phyloP scores from a whole-genome alignment of 2,888 invertebrate species.

The Thymelicus acteon region DNA sequence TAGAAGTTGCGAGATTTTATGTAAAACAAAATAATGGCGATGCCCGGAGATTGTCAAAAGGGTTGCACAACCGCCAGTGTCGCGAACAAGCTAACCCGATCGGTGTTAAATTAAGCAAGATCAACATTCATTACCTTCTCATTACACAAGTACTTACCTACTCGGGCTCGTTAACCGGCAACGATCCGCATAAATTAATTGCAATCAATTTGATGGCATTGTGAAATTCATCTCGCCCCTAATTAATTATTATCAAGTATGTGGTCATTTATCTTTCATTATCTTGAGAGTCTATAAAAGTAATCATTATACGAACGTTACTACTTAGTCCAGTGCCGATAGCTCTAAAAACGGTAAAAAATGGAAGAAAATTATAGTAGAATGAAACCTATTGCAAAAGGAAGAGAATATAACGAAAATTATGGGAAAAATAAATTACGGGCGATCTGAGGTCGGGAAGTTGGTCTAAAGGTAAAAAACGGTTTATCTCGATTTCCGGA shows the following conservation, averaged over 20 bases:
- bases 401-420: too few species aligned
- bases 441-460: too few species aligned
- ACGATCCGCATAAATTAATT: constrained; percentile 24
- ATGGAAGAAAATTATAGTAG: too few species aligned
- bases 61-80: constrained; percentile 39
- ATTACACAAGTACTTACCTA: constrained; percentile 37
- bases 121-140: constrained; percentile 38
- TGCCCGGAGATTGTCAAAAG: constrained; percentile 39
- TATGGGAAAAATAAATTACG: too few species aligned
- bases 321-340: too few species aligned
- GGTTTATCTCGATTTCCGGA: too few species aligned
- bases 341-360: too few species aligned
- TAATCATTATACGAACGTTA: too few species aligned
- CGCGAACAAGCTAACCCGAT: constrained; percentile 38
- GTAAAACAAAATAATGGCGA: constrained; percentile 23
- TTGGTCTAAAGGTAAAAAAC: too few species aligned
- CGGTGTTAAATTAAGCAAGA: constrained; percentile 41
- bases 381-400: too few species aligned
- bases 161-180: constrained; percentile 8
- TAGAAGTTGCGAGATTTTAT: constrained; percentile 7
- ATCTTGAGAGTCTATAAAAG: too few species aligned
- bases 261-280: too few species aligned
- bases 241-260: neutral
- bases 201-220: constrained; percentile 21
- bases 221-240: constrained; percentile 8